Conservation (phyloP, 2,888 invertebrate species). For the Nowickia ferox region DNA sequence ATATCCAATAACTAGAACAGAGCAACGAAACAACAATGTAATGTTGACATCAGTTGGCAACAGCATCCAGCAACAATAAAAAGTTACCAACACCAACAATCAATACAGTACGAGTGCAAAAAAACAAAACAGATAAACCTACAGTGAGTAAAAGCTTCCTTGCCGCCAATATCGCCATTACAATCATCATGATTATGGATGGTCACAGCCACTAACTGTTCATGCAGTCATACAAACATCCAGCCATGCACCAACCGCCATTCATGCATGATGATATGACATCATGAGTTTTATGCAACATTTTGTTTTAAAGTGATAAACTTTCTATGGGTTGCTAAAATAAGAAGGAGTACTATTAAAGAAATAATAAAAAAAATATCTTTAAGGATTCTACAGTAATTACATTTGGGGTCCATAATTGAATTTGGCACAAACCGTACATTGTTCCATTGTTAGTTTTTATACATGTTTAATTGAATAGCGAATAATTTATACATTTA, state of each 20-base stretch:
- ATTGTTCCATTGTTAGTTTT: background rate
- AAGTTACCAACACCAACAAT: background rate
- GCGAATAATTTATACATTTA: no score
- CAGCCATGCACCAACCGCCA: background rate
- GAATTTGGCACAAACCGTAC: conserved; percentile 5
- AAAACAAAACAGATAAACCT: background rate
- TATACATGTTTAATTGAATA: background rate
- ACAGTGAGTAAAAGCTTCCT: conserved; percentile 15
- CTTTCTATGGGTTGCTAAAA: background rate
- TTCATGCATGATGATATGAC: conserved; percentile 31
- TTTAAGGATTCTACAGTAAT: conserved; percentile 19
- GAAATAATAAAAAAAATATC: background rate
- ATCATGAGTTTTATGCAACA: conserved; percentile 29
- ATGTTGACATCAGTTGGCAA: background rate
- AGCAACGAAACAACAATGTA: background rate
- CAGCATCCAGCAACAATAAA: conserved; percentile 11
- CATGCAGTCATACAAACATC: conserved; percentile 2
- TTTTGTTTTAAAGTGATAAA: background rate
- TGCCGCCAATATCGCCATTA: conserved; percentile 3
- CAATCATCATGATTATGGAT: conserved; percentile 1
- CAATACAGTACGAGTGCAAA: background rate
- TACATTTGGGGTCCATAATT: background rate
- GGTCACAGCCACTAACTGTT: conserved; percentile 31
- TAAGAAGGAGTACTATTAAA: background rate
- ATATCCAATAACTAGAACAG: conserved; percentile 1